Conservation (phyloP, 1,140 invertebrate genomes). For the Microplitis demolitor region DNA sequence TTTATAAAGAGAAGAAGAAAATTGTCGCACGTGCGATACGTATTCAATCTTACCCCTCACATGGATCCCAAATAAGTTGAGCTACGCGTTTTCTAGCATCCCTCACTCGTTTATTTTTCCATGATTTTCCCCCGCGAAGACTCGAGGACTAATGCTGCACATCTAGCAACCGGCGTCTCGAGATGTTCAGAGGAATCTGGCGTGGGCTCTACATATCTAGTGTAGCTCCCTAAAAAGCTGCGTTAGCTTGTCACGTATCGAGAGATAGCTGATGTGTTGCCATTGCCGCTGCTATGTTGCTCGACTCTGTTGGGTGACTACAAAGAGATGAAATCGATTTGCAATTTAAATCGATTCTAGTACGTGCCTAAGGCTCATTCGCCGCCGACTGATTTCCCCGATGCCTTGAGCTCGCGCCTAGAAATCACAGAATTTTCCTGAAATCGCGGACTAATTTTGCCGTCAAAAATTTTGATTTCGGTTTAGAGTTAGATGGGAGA, state of each 20-base stretch:
- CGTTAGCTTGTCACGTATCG: conserved; percentile 36
- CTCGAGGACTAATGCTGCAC: neutral
- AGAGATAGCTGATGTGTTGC: conserved; percentile 27
- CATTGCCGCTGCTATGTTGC: no score
- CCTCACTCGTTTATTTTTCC: conserved; percentile 17
- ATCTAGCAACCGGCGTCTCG: no score
- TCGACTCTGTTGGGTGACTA: conserved; percentile 54
- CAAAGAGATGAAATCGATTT: conserved; percentile 60
- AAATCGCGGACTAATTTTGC: no score
- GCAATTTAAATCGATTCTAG: conserved; percentile 58
- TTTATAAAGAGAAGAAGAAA: no score
- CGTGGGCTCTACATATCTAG: no score
- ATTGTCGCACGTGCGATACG: neutral
- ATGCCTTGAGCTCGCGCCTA: conserved; percentile 41
- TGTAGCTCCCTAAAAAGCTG: neutral
- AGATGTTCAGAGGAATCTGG: no score
- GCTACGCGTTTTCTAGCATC: no score
- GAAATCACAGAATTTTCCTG: no score
- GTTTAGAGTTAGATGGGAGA: no score
- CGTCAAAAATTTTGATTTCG: no score
- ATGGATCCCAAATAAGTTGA: neutral
- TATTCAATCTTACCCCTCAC: conserved; percentile 16
- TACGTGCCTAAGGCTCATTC: conserved; percentile 57
- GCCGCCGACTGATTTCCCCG: conserved; percentile 29
- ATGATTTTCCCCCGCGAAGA: conserved; percentile 2